Evolutionary conservation across 2,113 vertebrate species (phyloP).

Genomic region (Zosterops borbonicus): DNA sequence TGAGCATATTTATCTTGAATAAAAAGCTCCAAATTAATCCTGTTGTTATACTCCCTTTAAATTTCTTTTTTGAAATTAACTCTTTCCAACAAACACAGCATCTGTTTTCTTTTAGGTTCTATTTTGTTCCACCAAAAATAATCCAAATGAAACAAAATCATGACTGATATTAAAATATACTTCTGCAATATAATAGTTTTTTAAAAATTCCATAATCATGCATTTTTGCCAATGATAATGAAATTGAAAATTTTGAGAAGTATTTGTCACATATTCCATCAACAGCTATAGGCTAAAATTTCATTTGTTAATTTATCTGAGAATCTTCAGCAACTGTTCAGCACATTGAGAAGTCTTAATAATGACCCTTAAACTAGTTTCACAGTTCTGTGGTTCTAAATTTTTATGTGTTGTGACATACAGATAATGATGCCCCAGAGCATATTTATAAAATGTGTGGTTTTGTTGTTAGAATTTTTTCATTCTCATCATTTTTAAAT

Average conservation of each 20-base stretch:
- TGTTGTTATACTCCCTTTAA: neutral
- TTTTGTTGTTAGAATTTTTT: neutral
- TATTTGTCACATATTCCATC: neutral
- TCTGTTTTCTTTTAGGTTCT: neutral
- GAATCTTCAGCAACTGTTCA: neutral
- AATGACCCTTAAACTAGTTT: neutral
- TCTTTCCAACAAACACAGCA: accelerated
- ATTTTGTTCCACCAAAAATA: neutral
- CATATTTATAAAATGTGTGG: neutral
- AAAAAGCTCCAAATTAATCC: neutral
- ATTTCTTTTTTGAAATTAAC: neutral
- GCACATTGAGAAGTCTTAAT: neutral
- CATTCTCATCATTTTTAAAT: slow-evolving; percentile 29
- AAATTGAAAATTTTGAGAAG: neutral
- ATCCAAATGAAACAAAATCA: neutral
- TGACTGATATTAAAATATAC: neutral
- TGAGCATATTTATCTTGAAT: neutral
- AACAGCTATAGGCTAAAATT: neutral
- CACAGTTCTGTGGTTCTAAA: neutral
- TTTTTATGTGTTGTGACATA: neutral
- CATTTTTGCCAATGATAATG: neutral
- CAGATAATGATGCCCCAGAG: neutral
- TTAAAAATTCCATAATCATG: accelerated
- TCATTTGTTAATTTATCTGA: neutral
- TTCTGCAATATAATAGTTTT: neutral